These are phyloP conservation scores for Coelopa pilipes DNA, from an alignment of 2,888 invertebrate genomes.

Conservation along the genomic window DNA sequence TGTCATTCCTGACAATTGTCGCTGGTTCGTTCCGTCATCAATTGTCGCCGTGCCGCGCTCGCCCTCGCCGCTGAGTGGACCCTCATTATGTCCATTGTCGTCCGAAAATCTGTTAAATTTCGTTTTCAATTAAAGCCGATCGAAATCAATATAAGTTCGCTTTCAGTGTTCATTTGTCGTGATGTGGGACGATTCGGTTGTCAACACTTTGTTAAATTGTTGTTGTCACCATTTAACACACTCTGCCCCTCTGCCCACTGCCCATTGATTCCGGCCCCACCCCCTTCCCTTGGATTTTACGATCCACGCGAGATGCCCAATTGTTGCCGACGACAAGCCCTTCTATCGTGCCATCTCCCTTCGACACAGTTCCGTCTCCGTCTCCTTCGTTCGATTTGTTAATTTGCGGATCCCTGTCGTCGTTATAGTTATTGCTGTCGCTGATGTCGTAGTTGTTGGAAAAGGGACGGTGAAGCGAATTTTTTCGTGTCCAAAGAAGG, in stretches of 20 bases:
- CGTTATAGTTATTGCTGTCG: conserved; percentile 6
- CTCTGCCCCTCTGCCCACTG: neutral
- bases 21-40: neutral
- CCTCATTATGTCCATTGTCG: too few relatives aligned
- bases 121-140: neutral
- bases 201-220: conserved; percentile 16
- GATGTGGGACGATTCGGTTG: conserved; percentile 28
- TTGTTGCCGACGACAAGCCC: conserved; percentile 24
- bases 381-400: neutral
- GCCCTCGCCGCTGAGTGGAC: too few relatives aligned
- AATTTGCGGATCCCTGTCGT: neutral
- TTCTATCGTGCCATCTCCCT: neutral
- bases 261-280: neutral
- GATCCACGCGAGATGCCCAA: conserved; percentile 14
- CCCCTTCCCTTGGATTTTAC: conserved; percentile 16
- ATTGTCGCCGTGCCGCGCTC: neutral
- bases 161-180: conserved; percentile 16
- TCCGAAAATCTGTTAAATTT: too few relatives aligned
- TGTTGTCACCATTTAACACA: conserved; percentile 29
- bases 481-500: neutral
- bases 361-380: too few relatives aligned
- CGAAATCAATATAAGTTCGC: conserved; percentile 18
- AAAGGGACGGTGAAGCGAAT: neutral
- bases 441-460: neutral
- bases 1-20: neutral